phyloP scores from a whole-genome alignment of 2,797 vertebrate genomes.

The Emys orbicularis region DNA sequence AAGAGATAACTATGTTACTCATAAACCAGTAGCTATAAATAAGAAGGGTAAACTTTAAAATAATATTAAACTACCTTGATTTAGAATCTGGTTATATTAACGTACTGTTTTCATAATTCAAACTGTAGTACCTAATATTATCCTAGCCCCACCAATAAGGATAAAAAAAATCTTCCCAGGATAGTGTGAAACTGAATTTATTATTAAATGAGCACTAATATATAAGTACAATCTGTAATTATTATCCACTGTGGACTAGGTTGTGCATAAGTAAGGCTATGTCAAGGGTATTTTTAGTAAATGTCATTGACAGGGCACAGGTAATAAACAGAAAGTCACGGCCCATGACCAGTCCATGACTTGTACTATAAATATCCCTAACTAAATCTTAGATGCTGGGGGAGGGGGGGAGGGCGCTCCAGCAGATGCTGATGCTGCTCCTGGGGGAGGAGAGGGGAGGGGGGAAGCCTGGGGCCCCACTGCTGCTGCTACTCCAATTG shows the following conservation, averaged over 20 bases:
- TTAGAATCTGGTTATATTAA: background rate
- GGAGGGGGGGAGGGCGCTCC: rapidly evolving
- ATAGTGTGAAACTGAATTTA: background rate
- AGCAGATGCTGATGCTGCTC: too few species aligned
- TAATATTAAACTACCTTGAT: background rate
- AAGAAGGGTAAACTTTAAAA: background rate
- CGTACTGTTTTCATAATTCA: background rate
- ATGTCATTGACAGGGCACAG: too few species aligned
- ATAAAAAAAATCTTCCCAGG: background rate
- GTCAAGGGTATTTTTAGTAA: too few species aligned
- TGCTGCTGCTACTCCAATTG: too few species aligned
- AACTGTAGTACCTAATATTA: background rate
- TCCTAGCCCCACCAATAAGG: background rate
- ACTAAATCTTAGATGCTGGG: too few species aligned
- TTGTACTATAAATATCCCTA: too few species aligned
- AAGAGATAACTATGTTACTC: background rate
- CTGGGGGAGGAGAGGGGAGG: too few species aligned
- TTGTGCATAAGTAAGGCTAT: background rate
- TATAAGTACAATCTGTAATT: background rate
- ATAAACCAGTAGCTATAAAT: background rate
- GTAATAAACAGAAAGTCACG: too few species aligned
- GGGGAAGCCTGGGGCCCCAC: too few species aligned
- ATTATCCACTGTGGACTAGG: background rate
- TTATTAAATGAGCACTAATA: background rate
- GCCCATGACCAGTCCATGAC: too few species aligned